These are phyloP conservation scores for Lasioglossum villosulum DNA, from an alignment of 2,888 invertebrate genomes.

Conservation along the genomic window DNA sequence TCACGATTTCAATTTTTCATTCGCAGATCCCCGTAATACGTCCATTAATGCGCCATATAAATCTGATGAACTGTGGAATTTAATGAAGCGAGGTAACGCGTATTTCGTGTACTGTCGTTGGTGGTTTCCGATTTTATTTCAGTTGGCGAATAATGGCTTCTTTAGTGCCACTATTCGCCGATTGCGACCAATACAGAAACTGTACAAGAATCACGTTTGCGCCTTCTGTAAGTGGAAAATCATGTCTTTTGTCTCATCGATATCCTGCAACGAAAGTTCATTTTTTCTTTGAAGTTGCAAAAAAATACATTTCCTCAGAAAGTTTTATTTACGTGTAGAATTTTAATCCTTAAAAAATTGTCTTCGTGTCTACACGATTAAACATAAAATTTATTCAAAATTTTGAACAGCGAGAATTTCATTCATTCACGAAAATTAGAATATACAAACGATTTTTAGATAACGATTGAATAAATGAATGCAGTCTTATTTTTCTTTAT, in stretches of 20 bases:
- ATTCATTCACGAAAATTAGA: neutral
- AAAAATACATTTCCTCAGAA: neutral
- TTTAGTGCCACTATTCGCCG: neutral
- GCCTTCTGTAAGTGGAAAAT: neutral
- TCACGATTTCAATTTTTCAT: neutral
- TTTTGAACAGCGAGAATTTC: neutral
- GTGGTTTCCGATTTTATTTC: neutral
- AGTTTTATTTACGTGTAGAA: neutral
- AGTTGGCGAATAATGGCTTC: neutral
- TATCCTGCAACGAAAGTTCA: neutral
- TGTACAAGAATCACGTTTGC: neutral
- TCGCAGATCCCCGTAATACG: neutral
- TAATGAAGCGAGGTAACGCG: neutral
- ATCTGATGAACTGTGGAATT: neutral
- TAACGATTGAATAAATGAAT: neutral
- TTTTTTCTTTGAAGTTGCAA: neutral
- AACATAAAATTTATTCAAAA: neutral
- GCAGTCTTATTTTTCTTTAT: neutral
- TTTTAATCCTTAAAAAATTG: neutral
- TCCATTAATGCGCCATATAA: neutral
- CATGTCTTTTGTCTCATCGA: neutral
- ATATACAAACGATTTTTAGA: neutral
- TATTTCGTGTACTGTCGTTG: neutral
- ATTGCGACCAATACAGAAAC: neutral
- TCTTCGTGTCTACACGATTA: too few relatives aligned